Evolutionary conservation across 2,797 vertebrate species (phyloP).

Genomic region (Cynopterus sphinx): DNA sequence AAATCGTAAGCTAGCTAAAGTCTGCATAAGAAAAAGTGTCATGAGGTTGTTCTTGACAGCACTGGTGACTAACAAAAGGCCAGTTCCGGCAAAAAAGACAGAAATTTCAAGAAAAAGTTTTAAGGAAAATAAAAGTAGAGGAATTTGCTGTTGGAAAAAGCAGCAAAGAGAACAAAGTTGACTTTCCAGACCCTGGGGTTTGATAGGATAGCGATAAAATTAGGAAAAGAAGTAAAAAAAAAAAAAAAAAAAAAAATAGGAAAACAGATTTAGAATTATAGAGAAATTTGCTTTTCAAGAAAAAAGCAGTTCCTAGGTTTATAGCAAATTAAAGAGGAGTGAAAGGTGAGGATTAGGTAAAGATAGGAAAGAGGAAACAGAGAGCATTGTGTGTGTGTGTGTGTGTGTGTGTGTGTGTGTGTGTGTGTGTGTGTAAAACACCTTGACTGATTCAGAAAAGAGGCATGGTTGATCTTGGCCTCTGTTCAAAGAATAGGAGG

Average conservation of each 20-base stretch:
- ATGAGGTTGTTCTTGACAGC: neutral
- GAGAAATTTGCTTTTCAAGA: neutral
- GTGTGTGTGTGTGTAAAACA: rapidly evolving
- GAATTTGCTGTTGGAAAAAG: neutral
- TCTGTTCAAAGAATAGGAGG: neutral
- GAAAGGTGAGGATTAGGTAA: neutral
- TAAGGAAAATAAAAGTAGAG: neutral
- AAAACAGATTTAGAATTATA: neutral
- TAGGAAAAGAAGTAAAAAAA: neutral
- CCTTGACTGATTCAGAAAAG: neutral
- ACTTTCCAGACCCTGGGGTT: neutral
- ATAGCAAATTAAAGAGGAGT: neutral
- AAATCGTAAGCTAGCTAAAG: neutral
- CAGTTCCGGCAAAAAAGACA: neutral
- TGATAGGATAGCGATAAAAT: neutral
- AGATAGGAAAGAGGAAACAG: neutral
- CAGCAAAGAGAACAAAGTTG: neutral
- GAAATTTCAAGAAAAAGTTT: neutral
- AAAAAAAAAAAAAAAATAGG: neutral
- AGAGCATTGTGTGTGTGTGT: neutral
- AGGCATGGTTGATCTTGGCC: neutral
- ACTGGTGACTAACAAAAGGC: neutral
- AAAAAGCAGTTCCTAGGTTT: neutral
- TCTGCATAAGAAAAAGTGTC: neutral
- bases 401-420: neutral